A percentile compares a stretch with the other conserved stretches of the same genome.
phyloP scores from a whole-genome alignment of 2,797 vertebrate species.

The Distichodus sexfasciatus region DNA sequence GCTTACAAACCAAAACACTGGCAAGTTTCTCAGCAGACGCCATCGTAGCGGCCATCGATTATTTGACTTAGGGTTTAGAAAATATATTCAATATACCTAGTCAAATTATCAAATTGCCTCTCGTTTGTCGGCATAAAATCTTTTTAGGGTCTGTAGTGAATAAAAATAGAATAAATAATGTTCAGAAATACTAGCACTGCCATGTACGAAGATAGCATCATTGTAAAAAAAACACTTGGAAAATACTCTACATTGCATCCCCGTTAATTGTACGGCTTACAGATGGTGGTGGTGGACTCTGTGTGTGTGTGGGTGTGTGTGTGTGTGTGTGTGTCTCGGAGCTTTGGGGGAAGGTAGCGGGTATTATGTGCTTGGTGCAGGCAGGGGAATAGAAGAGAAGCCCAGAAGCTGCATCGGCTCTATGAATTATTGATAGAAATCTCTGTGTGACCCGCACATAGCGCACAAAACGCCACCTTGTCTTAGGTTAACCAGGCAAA shows the following conservation, averaged over 20 bases:
- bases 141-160: neutral
- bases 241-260: slow-evolving; percentile 18
- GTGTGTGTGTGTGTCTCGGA: slow-evolving; percentile 3
- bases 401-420: slow-evolving; percentile 75
- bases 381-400: slow-evolving; percentile 72
- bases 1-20: slow-evolving; percentile 28
- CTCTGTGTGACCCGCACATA: slow-evolving; percentile 70
- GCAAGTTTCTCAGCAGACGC: neutral
- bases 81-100: slow-evolving; percentile 1
- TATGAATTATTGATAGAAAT: slow-evolving; percentile 84
- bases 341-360: slow-evolving; percentile 56
- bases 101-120: slow-evolving; percentile 14
- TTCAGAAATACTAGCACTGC: neutral
- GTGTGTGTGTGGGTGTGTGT: slow-evolving; percentile 31
- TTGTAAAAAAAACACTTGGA: neutral
- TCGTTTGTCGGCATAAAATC: neutral
- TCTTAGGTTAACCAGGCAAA: slow-evolving; percentile 74
- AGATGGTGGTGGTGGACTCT: slow-evolving; percentile 55
- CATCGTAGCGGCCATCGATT: neutral
- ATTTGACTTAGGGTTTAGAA: slow-evolving; percentile 2
- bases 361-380: slow-evolving; percentile 72
- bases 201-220: too few relatives aligned
- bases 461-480: slow-evolving; percentile 64
- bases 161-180: too few relatives aligned
- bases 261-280: slow-evolving; percentile 39